These are phyloP conservation scores for Altica lythri DNA, from an alignment of 2,888 invertebrate species.

Conservation along the genomic window DNA sequence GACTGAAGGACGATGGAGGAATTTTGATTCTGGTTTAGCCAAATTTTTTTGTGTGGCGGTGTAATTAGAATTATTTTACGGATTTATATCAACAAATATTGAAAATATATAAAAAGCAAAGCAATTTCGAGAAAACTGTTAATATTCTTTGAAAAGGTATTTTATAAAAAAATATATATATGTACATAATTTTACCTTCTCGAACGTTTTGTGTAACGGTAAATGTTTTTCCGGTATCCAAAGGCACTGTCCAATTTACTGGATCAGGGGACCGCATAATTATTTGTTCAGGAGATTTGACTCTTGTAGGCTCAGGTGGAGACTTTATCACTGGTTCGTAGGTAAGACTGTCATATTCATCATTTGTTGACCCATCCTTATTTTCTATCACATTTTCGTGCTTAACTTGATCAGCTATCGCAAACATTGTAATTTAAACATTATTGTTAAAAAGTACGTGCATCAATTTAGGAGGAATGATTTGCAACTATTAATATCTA, in stretches of 20 bases:
- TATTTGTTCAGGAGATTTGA: conserved; percentile 91
- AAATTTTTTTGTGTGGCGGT: too few relatives aligned
- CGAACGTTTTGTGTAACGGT: conserved; percentile 91
- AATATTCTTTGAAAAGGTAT: too few relatives aligned
- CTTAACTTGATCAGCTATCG: conserved; percentile 51
- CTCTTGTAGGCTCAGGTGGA: conserved; percentile 89
- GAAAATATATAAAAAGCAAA: neutral
- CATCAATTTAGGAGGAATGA: too few relatives aligned
- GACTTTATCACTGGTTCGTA: conserved; percentile 83
- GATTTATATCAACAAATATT: neutral
- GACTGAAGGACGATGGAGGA: too few relatives aligned
- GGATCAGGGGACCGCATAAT: conserved; percentile 92
- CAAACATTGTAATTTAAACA: too few relatives aligned
- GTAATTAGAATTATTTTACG: too few relatives aligned
- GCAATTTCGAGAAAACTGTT: too few relatives aligned
- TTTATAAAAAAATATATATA: too few relatives aligned
- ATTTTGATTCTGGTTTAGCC: too few relatives aligned
- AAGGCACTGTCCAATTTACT: conserved; percentile 92
- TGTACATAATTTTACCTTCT: conserved; percentile 63
- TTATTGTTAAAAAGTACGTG: too few relatives aligned
- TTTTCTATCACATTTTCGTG: conserved; percentile 40
- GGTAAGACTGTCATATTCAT: conserved; percentile 54
- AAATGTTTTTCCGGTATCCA: conserved; percentile 92
- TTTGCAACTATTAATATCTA: too few relatives aligned
- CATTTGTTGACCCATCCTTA: conserved; percentile 57